Percentiles rank a stretch among this genome's conserved stretches.
These are phyloP conservation scores for Maconellicoccus hirsutus DNA, from an alignment of 1,140 invertebrate species.

Conservation along the genomic window DNA sequence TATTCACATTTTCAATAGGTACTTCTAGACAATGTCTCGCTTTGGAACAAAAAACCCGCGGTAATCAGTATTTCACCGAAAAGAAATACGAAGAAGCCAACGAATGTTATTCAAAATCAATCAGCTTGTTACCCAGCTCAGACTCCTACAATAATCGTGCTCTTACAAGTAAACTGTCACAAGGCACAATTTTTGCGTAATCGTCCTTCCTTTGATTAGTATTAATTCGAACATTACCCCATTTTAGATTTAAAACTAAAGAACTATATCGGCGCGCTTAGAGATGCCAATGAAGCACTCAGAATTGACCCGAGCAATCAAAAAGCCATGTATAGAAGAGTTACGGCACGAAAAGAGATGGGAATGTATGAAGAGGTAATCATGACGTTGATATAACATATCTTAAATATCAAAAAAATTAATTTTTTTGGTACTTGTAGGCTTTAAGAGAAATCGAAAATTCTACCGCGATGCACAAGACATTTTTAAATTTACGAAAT, in stretches of 20 bases:
- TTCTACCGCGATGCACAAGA: background rate
- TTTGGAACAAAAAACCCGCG: background rate
- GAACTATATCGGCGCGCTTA: background rate
- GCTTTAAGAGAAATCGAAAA: background rate
- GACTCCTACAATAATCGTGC: background rate
- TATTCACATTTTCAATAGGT: background rate
- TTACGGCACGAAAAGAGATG: background rate
- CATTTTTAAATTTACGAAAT: background rate
- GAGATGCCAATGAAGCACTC: background rate
- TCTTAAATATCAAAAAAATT: background rate
- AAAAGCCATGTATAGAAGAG: background rate
- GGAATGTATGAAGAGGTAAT: slow-evolving; percentile 11
- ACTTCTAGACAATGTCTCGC: background rate
- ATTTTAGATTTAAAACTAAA: background rate
- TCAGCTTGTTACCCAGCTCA: background rate
- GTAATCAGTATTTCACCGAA: background rate
- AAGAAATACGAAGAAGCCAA: background rate
- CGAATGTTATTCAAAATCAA: background rate
- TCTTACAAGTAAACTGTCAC: background rate
- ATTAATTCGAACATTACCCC: background rate
- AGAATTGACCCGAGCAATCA: background rate
- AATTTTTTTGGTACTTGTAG: background rate
- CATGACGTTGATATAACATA: background rate
- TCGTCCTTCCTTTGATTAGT: background rate
- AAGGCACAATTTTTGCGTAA: background rate